phyloP scores from a whole-genome alignment of 1,140 invertebrate genomes.

The Caerostris darwini region DNA sequence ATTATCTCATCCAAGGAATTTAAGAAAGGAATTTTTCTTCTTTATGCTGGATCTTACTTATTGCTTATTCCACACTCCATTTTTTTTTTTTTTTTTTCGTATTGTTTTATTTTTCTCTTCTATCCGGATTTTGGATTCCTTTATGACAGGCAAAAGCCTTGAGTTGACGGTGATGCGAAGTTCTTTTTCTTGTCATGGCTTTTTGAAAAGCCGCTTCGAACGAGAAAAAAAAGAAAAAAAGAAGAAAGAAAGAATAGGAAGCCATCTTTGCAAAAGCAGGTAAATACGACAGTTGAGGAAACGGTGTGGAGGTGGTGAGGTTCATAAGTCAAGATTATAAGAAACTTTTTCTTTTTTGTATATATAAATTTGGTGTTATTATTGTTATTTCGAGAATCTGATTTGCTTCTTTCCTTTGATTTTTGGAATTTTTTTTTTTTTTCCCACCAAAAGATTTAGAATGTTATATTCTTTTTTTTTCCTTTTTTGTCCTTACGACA shows the following conservation, averaged over 20 bases:
- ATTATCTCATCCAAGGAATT: not conserved
- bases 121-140: slow-evolving; percentile 30
- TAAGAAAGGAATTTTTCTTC: not conserved
- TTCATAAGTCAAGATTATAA: slow-evolving; percentile 5
- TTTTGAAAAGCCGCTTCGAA: not conserved
- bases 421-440: not conserved
- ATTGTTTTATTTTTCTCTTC: not conserved
- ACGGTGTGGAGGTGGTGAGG: not conserved
- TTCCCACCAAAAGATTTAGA: not conserved
- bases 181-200: slow-evolving; percentile 1
- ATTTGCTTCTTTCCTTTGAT: not conserved
- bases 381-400: not conserved
- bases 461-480: not conserved
- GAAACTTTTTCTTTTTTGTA: not conserved
- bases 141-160: slow-evolving; percentile 1
- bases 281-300: not conserved
- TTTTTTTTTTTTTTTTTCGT: slow-evolving; percentile 1
- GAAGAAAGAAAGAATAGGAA: not conserved
- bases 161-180: not conserved
- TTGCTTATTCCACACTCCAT: slow-evolving; percentile 19
- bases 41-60: not conserved
- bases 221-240: not conserved
- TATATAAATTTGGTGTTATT: not conserved
- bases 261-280: not conserved
- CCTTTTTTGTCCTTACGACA: no score